Evolutionary conservation across 2,797 vertebrate genomes (phyloP).

Genomic region (Muraenolepis orangiensis): DNA sequence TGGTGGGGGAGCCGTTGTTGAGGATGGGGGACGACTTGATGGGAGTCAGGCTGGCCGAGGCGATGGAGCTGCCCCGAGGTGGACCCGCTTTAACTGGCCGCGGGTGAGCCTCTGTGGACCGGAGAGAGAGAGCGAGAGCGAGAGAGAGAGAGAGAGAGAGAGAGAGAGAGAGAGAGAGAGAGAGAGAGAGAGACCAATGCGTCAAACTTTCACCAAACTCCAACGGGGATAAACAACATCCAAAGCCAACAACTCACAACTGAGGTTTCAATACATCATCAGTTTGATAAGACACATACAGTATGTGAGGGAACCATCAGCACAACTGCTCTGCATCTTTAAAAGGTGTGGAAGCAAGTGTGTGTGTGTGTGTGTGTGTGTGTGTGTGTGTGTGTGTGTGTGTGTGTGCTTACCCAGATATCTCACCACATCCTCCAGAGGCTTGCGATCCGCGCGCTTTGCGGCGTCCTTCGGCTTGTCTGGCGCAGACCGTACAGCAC

Average conservation of each 20-base stretch:
- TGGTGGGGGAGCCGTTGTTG: conserved; percentile 96
- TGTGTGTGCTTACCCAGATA: conserved; percentile 82
- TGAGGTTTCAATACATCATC: no score
- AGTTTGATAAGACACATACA: no score
- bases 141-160: background rate
- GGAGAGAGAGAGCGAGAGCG: background rate
- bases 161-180: no score
- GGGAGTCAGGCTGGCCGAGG: conserved; percentile 85
- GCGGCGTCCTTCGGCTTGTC: conserved; percentile 84
- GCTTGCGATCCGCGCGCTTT: conserved; percentile 90
- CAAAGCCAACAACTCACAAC: no score
- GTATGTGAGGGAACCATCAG: no score
- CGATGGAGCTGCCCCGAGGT: conserved; percentile 78
- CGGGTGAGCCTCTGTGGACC: conserved; percentile 88
- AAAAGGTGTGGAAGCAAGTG: background rate
- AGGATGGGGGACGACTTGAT: conserved; percentile 90
- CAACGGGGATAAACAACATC: background rate
- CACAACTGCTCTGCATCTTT: no score
- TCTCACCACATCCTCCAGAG: conserved; percentile 91
- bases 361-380: no score
- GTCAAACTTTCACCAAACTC: background rate
- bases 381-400: background rate
- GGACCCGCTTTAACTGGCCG: conserved; percentile 85
- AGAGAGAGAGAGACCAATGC: no score
- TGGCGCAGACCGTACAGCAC: conserved; percentile 87